Percentiles rank a stretch among this genome's conserved stretches.
These are phyloP conservation scores for Melanotaenia maccullochi DNA, from an alignment of 2,797 vertebrate genomes.

Conservation along the genomic window DNA sequence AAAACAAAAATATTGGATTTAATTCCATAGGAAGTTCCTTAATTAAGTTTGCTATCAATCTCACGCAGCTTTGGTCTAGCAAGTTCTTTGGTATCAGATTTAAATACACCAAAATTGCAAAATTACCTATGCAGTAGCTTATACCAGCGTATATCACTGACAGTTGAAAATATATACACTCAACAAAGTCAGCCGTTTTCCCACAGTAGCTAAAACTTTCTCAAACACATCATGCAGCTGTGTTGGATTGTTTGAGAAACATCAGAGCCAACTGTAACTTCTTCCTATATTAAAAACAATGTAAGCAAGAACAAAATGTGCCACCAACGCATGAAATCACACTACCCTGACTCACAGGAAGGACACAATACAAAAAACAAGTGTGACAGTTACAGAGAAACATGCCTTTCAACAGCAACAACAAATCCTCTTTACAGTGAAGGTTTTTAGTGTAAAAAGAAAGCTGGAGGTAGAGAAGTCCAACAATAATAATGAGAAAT, in stretches of 20 bases:
- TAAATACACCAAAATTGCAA: too few species aligned
- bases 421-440: conserved; percentile 8
- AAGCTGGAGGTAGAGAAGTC: neutral
- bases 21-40: too few species aligned
- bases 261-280: conserved; percentile 37
- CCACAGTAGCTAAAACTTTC: conserved; percentile 31
- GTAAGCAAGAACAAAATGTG: conserved; percentile 22
- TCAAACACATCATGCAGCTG: conserved; percentile 61
- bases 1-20: too few species aligned
- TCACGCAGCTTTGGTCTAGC: too few species aligned
- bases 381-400: neutral
- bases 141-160: conserved; percentile 7
- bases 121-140: neutral
- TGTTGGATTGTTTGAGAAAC: conserved; percentile 45
- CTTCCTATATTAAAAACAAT: conserved; percentile 57
- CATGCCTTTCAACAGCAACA: conserved; percentile 40
- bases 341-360: conserved; percentile 14
- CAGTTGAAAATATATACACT: conserved; percentile 35
- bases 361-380: conserved; percentile 30
- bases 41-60: too few species aligned
- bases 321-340: neutral
- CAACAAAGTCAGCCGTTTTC: conserved; percentile 50
- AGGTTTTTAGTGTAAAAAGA: conserved; percentile 42
- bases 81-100: too few species aligned
- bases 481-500: too few species aligned